A percentile compares a stretch with the other conserved stretches of the same genome.
phyloP scores from a whole-genome alignment of 1,140 invertebrate species.

The Pogonognathellus flavescens region DNA sequence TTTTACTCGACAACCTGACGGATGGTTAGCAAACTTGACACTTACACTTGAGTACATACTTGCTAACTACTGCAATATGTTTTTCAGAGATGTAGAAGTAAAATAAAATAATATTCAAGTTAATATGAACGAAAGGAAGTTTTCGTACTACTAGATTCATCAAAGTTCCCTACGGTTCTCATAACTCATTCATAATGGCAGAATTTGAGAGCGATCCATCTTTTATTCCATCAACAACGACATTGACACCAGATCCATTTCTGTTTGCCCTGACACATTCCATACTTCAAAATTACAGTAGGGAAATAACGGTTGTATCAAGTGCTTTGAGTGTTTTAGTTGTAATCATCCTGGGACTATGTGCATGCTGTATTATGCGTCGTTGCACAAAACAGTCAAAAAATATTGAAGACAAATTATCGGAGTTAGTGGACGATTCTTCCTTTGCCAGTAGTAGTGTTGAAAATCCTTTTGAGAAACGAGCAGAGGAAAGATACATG shows the following conservation, averaged over 20 bases:
- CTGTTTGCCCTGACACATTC: constrained; percentile 30
- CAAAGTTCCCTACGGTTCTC: background rate
- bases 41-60: constrained; percentile 31
- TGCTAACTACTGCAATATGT: background rate
- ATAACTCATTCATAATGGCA: constrained; percentile 41
- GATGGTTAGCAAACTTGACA: background rate
- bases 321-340: constrained; percentile 51
- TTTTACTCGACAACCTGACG: background rate
- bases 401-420: constrained; percentile 35
- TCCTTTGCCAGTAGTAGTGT: constrained; percentile 2
- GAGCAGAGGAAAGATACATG: constrained; percentile 5
- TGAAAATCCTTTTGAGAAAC: constrained; percentile 19
- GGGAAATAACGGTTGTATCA: constrained; percentile 42
- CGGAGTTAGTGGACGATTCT: constrained; percentile 33
- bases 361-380: constrained; percentile 43
- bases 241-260: constrained; percentile 25
- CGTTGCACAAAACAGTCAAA: constrained; percentile 8
- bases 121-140: background rate
- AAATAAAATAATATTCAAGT: background rate
- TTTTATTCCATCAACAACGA: background rate
- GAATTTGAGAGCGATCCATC: constrained; percentile 34
- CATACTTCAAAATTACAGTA: background rate
- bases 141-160: background rate
- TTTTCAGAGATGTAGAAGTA: background rate
- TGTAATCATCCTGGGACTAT: constrained; percentile 15